Conservation (phyloP, 2,797 vertebrate species). For the Sparidentex hasta region DNA sequence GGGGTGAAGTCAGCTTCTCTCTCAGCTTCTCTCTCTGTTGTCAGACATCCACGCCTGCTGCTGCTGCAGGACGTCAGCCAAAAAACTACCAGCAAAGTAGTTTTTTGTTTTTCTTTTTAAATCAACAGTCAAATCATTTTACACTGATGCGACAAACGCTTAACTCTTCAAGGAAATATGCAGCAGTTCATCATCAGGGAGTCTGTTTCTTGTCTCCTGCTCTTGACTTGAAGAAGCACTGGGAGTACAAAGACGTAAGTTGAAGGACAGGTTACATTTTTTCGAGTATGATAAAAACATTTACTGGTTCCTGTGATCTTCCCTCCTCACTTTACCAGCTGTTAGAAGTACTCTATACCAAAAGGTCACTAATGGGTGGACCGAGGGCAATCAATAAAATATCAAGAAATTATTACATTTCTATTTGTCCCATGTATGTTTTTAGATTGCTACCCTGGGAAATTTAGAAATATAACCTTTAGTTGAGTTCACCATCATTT, state of each 20-base stretch:
- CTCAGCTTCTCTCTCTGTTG: background rate
- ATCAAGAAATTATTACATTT: no score
- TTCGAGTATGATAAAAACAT: background rate
- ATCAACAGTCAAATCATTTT: slow-evolving; percentile 12
- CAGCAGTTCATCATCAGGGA: slow-evolving; percentile 6
- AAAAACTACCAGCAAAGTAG: background rate
- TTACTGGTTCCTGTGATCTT: background rate
- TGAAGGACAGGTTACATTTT: background rate
- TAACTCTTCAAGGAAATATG: slow-evolving; percentile 6
- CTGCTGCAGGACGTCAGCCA: slow-evolving; percentile 39
- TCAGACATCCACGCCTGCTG: slow-evolving; percentile 12
- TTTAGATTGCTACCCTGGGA: no score
- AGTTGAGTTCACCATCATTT: no score
- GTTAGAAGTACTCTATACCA: background rate
- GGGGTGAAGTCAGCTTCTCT: background rate
- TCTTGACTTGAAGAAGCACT: background rate
- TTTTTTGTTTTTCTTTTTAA: background rate
- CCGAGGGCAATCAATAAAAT: no score
- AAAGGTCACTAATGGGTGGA: no score
- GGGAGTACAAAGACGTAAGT: background rate
- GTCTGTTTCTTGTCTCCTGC: slow-evolving; percentile 10
- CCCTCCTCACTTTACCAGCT: background rate
- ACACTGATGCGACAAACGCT: slow-evolving; percentile 17
- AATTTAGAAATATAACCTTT: no score
- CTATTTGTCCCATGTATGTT: no score